These are phyloP conservation scores for Aporophyla nigra DNA, from an alignment of 2,888 invertebrate genomes.

Conservation along the genomic window DNA sequence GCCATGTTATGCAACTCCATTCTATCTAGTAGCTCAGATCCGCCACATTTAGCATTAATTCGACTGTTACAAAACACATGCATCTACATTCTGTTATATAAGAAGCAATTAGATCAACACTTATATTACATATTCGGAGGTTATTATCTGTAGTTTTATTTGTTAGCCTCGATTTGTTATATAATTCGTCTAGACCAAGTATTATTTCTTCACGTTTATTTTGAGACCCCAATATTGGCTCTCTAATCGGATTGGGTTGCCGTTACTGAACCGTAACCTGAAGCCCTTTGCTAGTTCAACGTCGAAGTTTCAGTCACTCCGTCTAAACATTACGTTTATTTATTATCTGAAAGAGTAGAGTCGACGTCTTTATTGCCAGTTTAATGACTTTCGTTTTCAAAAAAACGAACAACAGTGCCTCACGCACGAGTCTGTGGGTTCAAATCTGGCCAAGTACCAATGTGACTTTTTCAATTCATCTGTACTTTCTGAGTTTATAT, in stretches of 20 bases:
- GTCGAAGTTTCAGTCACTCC: not conserved
- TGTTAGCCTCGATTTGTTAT: conserved; percentile 16
- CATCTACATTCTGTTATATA: conserved; percentile 25
- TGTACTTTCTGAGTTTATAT: not conserved
- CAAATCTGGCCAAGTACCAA: not conserved
- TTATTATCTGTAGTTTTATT: conserved; percentile 25
- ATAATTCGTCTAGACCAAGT: not conserved
- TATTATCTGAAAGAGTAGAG: not conserved
- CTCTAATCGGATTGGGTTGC: not conserved
- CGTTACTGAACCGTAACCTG: not conserved
- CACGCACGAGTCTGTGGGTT: no score
- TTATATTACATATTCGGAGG: conserved; percentile 19
- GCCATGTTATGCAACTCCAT: conserved; percentile 32
- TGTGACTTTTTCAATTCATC: not conserved
- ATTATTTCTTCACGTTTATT: not conserved
- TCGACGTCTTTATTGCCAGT: not conserved
- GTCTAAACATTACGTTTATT: not conserved
- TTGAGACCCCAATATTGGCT: not conserved
- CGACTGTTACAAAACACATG: conserved; percentile 27
- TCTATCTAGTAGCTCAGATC: conserved; percentile 12
- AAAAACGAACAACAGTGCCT: not conserved
- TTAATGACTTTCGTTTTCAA: not conserved
- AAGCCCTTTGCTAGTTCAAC: not conserved
- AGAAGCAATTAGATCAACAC: conserved; percentile 4
- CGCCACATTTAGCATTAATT: conserved; percentile 24